Evolutionary conservation across 2,888 invertebrate genomes (phyloP).

Genomic region (Steinernema carpocapsae): DNA sequence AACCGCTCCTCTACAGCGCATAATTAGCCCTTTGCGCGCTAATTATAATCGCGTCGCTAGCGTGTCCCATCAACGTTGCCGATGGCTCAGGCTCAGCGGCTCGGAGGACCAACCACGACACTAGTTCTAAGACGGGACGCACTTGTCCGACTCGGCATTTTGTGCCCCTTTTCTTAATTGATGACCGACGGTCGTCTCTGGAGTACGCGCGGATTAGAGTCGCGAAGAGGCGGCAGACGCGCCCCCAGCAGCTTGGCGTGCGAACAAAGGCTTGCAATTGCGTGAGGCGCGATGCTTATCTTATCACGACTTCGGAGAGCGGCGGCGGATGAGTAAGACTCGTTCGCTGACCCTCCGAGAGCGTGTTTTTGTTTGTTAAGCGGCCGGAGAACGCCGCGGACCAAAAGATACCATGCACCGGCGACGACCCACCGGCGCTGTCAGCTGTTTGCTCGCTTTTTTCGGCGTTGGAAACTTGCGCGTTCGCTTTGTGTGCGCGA

Average conservation of each 20-base stretch:
- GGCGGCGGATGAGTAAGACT: not conserved
- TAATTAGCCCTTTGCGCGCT: slow-evolving; percentile 35
- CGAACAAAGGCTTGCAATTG: slow-evolving; percentile 9
- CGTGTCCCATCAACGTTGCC: slow-evolving; percentile 34
- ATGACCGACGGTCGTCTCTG: slow-evolving; percentile 29
- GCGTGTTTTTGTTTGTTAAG: not conserved
- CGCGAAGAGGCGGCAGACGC: not conserved
- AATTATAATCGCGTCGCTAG: slow-evolving; percentile 33
- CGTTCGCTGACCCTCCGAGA: slow-evolving; percentile 5
- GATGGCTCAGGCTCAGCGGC: slow-evolving; percentile 12
- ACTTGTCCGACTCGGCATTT: slow-evolving; percentile 4
- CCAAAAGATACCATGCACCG: slow-evolving; percentile 1
- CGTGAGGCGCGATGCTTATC: slow-evolving; percentile 30
- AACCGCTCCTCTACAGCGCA: not conserved
- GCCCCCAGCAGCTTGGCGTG: not conserved
- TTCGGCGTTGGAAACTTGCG: slow-evolving; percentile 7
- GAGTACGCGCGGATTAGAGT: slow-evolving; percentile 24
- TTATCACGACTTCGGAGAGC: slow-evolving; percentile 7
- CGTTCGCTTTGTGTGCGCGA: not conserved
- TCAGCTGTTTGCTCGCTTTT: slow-evolving; percentile 29
- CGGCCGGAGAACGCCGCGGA: not conserved
- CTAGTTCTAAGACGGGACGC: slow-evolving; percentile 6
- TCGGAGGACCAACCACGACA: no score
- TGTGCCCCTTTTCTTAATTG: slow-evolving; percentile 25
- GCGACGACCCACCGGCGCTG: slow-evolving; percentile 2